Evolutionary conservation across 2,888 invertebrate genomes (phyloP).

Genomic region (Eurytoma californica): DNA sequence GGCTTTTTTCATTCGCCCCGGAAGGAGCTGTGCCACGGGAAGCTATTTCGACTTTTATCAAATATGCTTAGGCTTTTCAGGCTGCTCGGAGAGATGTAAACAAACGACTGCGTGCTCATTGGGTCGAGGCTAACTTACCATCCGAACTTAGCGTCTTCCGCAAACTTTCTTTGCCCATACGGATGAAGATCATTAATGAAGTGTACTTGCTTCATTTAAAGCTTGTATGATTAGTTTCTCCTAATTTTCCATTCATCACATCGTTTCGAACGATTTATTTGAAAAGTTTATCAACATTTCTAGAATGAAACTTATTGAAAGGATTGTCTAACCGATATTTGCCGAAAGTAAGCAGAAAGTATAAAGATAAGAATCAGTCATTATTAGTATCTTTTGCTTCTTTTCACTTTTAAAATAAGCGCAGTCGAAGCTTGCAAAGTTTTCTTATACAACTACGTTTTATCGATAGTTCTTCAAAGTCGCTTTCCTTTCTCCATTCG

Average conservation of each 20-base stretch:
- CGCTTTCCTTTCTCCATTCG: too few species aligned
- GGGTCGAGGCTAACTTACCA: not conserved
- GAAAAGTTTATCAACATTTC: not conserved
- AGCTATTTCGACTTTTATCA: not conserved
- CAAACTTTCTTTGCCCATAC: conserved; percentile 16
- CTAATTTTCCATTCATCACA: not conserved
- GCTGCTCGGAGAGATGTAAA: conserved; percentile 24
- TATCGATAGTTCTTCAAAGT: too few species aligned
- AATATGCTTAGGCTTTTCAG: not conserved
- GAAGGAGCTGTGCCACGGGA: not conserved
- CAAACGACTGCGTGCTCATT: conserved; percentile 25
- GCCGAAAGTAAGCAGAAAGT: too few species aligned
- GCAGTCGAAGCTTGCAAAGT: not conserved
- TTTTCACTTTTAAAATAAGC: not conserved
- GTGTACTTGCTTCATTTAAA: not conserved
- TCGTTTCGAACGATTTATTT: not conserved
- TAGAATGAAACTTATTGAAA: not conserved
- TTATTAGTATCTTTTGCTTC: not conserved
- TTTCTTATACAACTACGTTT: too few species aligned
- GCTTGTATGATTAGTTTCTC: not conserved
- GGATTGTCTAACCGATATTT: too few species aligned
- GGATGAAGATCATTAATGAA: conserved; percentile 27
- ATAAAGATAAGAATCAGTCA: conserved; percentile 16
- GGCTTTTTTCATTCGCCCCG: not conserved
- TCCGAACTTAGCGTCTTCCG: not conserved